Evolutionary conservation across 2,797 vertebrate genomes (phyloP).

Genomic region (Xyrichtys novacula): DNA sequence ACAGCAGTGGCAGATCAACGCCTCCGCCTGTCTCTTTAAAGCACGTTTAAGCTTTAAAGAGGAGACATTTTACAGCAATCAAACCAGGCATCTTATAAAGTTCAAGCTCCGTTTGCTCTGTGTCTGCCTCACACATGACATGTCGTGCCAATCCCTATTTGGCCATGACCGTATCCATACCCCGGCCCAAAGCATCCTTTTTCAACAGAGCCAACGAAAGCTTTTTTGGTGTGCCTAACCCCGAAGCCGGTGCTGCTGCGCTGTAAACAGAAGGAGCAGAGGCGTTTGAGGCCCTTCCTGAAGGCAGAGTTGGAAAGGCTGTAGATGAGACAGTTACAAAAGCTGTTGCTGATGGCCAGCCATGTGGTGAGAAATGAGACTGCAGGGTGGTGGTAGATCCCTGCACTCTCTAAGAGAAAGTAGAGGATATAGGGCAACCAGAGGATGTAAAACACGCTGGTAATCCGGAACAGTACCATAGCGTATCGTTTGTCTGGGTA

Average conservation of each 20-base stretch:
- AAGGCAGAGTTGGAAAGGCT: conserved; percentile 99
- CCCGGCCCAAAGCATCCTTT: conserved; percentile 71
- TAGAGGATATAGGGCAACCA: conserved; percentile 99
- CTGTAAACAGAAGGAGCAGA: conserved; percentile 92
- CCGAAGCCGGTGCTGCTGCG: conserved; percentile 72
- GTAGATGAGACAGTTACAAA: conserved; percentile 99
- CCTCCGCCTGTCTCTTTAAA: conserved; percentile 43
- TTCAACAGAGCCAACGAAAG: conserved; percentile 81
- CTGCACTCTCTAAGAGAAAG: conserved; percentile 95
- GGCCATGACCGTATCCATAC: conserved; percentile 65
- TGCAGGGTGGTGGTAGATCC: conserved; percentile 88
- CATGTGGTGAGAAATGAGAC: conserved; percentile 98
- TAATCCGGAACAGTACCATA: conserved; percentile 97
- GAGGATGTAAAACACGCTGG: conserved; percentile 97
- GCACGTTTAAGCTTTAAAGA: conserved; percentile 38
- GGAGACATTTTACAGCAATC: conserved; percentile 48
- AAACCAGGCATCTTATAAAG: conserved; percentile 31
- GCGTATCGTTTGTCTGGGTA: conserved; percentile 96
- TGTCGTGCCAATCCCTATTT: conserved; percentile 72
- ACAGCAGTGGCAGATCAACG: conserved; percentile 37
- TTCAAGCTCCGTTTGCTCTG: conserved; percentile 34
- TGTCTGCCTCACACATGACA: conserved; percentile 79
- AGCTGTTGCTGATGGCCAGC: conserved; percentile 99
- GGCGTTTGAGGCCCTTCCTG: conserved; percentile 94
- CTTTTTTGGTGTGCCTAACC: conserved; percentile 85